phyloP scores from a whole-genome alignment of 1,140 invertebrate species.

The Dreissena polymorpha region DNA sequence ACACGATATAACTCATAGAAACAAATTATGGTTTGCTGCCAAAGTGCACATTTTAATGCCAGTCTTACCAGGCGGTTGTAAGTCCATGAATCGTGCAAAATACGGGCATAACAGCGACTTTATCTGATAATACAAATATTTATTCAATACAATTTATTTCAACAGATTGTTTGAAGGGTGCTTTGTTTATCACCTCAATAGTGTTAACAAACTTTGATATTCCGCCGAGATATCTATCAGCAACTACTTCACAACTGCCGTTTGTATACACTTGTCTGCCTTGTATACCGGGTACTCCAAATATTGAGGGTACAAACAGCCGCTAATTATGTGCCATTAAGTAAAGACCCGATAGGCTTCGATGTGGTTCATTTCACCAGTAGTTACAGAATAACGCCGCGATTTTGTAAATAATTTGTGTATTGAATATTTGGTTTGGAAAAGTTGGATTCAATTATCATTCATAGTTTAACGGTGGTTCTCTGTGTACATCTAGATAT shows the following conservation, averaged over 20 bases:
- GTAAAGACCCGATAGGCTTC: not conserved
- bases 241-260: conserved; percentile 32
- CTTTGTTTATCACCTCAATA: conserved; percentile 48
- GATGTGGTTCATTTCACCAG: not conserved
- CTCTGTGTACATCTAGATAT: not conserved
- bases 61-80: not conserved
- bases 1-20: not conserved
- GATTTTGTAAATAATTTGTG: conserved; percentile 7
- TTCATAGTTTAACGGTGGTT: no score
- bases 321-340: not conserved
- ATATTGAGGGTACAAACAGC: conserved; percentile 14
- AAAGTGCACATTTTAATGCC: not conserved
- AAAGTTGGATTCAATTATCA: not conserved
- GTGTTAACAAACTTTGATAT: conserved; percentile 44
- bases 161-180: not conserved
- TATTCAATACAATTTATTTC: conserved; percentile 36
- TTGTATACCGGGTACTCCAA: conserved; percentile 1
- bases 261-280: conserved; percentile 14
- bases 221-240: not conserved
- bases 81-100: not conserved
- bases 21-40: not conserved
- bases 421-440: not conserved
- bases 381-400: not conserved
- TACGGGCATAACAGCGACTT: not conserved
- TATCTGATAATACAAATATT: conserved; percentile 39